Percentiles rank a stretch among this genome's conserved stretches.
Evolutionary conservation across 2,888 invertebrate species (phyloP).

Genomic region (Podabrus alpinus): DNA sequence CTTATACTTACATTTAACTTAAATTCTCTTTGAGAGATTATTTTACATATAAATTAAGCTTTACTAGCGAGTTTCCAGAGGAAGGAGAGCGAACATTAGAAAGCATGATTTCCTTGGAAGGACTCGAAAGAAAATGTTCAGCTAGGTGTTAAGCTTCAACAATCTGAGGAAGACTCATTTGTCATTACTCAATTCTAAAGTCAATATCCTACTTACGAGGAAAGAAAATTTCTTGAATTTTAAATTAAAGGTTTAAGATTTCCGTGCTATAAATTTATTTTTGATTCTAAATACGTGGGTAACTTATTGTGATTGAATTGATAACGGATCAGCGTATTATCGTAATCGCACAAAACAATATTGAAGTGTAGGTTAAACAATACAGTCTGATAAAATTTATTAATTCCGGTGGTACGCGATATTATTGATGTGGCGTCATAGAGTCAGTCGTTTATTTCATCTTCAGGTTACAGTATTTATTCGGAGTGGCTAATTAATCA

Average conservation of each 20-base stretch:
- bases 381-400: constrained; percentile 13
- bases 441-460: not conserved
- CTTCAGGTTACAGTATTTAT: not conserved
- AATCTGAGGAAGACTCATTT: not conserved
- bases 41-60: not conserved
- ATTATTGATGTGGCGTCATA: not conserved
- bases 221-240: not conserved
- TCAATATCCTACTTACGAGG: not conserved
- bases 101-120: not conserved
- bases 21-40: not conserved
- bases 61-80: not conserved
- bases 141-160: too few relatives aligned
- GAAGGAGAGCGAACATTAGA: not conserved
- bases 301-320: not conserved
- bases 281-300: not conserved
- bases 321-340: constrained; percentile 2
- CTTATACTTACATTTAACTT: not conserved
- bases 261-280: not conserved
- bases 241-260: not conserved
- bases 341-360: not conserved
- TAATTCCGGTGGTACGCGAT: constrained; percentile 12
- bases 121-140: not conserved
- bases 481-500: not conserved
- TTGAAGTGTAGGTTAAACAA: constrained; percentile 17
- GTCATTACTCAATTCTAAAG: not conserved